Evolutionary conservation across 1,140 invertebrate species (phyloP).

Genomic region (Micrasema minimum): DNA sequence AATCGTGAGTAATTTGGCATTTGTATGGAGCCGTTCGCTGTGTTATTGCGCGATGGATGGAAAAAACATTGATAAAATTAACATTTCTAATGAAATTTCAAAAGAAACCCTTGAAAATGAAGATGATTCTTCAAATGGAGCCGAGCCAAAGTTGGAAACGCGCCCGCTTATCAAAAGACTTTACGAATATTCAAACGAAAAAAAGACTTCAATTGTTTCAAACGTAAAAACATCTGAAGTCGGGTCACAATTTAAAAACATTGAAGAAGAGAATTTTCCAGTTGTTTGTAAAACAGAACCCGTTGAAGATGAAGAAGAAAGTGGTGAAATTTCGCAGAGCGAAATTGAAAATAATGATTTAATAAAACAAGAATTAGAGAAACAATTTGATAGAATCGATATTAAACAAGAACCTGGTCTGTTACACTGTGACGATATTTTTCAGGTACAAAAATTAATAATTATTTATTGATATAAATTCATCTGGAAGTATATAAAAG

Average conservation of each 20-base stretch:
- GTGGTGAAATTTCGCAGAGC: not conserved
- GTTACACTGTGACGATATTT: not conserved
- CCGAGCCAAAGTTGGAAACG: constrained; percentile 5
- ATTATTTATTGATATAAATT: too few species aligned
- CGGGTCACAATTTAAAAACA: too few species aligned
- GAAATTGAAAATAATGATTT: constrained; percentile 5
- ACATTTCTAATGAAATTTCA: not conserved
- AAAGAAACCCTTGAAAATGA: not conserved
- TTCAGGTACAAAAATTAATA: not conserved
- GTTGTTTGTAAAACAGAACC: constrained; percentile 6
- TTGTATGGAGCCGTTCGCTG: not conserved
- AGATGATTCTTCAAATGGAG: not conserved
- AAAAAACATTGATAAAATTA: not conserved
- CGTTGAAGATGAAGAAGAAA: not conserved
- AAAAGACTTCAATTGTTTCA: not conserved
- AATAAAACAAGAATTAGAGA: not conserved
- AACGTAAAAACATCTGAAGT: constrained; percentile 7
- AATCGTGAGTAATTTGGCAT: too few species aligned
- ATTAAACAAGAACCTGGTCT: not conserved
- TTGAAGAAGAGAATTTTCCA: not conserved
- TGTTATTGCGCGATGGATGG: constrained; percentile 7
- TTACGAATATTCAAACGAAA: not conserved
- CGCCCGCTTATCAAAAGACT: constrained; percentile 18
- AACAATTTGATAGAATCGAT: not conserved
- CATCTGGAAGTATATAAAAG: too few species aligned